Evolutionary conservation across 2,888 invertebrate genomes (phyloP).

Genomic region (Oxyteleia sp.): DNA sequence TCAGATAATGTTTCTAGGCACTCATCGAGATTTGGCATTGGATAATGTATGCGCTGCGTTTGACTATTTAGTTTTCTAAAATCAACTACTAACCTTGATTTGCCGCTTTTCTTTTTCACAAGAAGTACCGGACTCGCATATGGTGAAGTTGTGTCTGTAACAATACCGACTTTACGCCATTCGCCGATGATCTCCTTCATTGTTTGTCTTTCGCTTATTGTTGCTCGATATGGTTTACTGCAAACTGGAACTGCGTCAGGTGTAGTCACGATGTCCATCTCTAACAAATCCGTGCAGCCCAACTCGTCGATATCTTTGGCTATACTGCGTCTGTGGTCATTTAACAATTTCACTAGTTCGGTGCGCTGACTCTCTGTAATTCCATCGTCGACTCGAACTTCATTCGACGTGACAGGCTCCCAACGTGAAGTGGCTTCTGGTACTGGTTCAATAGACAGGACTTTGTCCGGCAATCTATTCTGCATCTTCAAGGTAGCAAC

Average conservation of each 20-base stretch:
- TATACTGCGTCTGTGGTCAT: not conserved
- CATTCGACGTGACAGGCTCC: not conserved
- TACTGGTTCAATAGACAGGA: not conserved
- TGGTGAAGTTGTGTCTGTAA: constrained; percentile 54
- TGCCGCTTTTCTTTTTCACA: constrained; percentile 62
- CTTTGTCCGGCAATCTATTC: not conserved
- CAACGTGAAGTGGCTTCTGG: not conserved
- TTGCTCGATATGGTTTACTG: constrained; percentile 55
- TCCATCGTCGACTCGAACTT: not conserved
- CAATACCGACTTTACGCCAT: constrained; percentile 63
- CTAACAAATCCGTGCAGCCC: constrained; percentile 16
- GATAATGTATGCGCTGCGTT: constrained; percentile 58
- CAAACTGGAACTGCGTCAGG: constrained; percentile 23
- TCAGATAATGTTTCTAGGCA: constrained; percentile 37
- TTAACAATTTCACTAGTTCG: not conserved
- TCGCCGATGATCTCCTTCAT: constrained; percentile 65
- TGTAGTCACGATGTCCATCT: constrained; percentile 41
- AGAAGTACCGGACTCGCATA: constrained; percentile 73
- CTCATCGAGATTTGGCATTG: constrained; percentile 62
- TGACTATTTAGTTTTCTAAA: constrained; percentile 63
- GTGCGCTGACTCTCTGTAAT: not conserved
- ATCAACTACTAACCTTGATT: constrained; percentile 68
- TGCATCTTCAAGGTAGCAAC: not conserved
- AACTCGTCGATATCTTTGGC: constrained; percentile 22
- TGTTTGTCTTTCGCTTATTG: constrained; percentile 38